Percentiles rank a stretch among this genome's conserved stretches.
Evolutionary conservation across 2,113 vertebrate genomes (phyloP).

Genomic region (Ivindomyrus marchei): DNA sequence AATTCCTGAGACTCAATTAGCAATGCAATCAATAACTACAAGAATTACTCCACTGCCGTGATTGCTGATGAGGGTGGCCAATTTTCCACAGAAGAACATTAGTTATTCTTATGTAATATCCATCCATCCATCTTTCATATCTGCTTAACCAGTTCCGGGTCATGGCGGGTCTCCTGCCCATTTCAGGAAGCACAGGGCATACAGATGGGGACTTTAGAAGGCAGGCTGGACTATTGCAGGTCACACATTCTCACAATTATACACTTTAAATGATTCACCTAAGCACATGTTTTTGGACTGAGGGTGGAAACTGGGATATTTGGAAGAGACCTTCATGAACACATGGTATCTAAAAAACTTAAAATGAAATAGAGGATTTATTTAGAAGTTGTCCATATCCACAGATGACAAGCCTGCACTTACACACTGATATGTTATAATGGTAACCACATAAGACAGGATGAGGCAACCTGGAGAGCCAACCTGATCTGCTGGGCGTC

Average conservation of each 20-base stretch:
- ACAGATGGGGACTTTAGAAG: neutral
- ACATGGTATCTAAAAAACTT: neutral
- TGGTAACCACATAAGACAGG: neutral
- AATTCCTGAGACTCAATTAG: neutral
- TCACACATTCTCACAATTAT: neutral
- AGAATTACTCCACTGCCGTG: neutral
- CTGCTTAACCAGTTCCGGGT: neutral
- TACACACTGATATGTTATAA: neutral
- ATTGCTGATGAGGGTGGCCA: neutral
- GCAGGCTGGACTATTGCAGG: neutral
- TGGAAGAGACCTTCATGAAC: neutral
- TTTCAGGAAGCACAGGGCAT: neutral
- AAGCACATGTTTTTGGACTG: neutral
- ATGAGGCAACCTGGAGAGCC: neutral
- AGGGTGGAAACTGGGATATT: neutral
- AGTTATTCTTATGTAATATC: neutral
- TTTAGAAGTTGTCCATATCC: neutral
- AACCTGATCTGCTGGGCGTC: no score
- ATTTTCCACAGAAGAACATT: neutral
- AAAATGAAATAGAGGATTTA: neutral
- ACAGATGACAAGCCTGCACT: neutral
- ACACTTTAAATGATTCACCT: neutral
- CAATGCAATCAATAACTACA: neutral
- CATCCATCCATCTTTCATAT: neutral
- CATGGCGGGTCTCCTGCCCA: neutral